Base-by-base conservation (phyloP, 2,888 invertebrate species). In the Polymixis flavicincta region DNA sequence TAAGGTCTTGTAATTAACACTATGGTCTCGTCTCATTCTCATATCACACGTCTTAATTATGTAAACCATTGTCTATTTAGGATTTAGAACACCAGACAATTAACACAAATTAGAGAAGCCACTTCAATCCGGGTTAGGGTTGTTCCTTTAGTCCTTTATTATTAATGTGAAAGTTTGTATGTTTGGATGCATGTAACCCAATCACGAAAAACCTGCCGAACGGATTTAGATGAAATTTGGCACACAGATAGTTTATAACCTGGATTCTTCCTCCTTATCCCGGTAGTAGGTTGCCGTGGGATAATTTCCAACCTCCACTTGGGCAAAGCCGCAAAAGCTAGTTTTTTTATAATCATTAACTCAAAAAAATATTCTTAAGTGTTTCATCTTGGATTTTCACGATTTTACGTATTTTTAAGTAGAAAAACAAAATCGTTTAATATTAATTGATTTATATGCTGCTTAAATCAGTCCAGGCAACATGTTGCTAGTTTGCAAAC, bases 31-130 rank as follows among this genome's bases (percentile, higher is more conserved):
- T 37, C 14, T 22, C 1, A 25, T 45, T 76, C 57, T 54, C 28
- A 45, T 68, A 67, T 37, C 57, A 22, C 52, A n/a, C 22, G 32
- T 42, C 48, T 57, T 72, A 77, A 82, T 67, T 63, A 68, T 67
- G 50, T 69, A 50, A 48, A 71, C 60, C 66, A 70, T 69, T 67
- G 67, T 57, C 70, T 68, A 83, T 82, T 68, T 71, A 78, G 67
- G 68, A 74, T 74, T 71, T 71, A 45, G 83, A 74, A 66, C 83
- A 67, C 13, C 14, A 59, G 52, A n/a, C 72, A 72, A 50, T 82
- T 80, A 83, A 82, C 83, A 76, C 80, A 67, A 17, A 80, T 79
- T 32, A 28, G 55, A 54, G 50, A 66, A 60, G n/a, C 50, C 25
- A 61, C 71, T 75, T 63, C 28, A 48, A 52, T 52, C 17, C n/a